Percentiles rank a stretch among this genome's conserved stretches.
Evolutionary conservation across 2,888 invertebrate genomes (phyloP).

Genomic region (Hecatera dysodea): DNA sequence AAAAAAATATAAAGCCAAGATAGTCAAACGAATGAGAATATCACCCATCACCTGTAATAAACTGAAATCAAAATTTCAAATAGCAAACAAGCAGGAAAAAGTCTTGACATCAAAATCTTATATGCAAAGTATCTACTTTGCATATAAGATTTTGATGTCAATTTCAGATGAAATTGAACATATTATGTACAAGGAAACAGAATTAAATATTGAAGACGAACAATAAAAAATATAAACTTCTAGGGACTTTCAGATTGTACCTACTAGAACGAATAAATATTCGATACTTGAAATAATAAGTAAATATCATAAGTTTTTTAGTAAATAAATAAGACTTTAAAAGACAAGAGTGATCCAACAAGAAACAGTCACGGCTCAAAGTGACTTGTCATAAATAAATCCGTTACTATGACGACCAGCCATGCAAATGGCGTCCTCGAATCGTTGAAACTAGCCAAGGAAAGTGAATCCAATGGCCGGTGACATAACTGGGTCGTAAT

Average conservation of each 20-base stretch:
- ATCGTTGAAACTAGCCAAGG: conserved; percentile 48
- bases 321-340: no score
- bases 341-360: neutral
- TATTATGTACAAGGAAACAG: no score
- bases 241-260: no score
- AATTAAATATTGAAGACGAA: no score
- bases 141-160: no score
- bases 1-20: neutral
- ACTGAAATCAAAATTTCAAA: neutral
- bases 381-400: conserved; percentile 36
- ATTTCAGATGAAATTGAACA: no score
- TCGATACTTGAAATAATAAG: no score
- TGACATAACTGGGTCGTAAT: conserved; percentile 66
- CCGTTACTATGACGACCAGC: conserved; percentile 51
- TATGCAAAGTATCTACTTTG: no score
- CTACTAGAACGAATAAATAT: neutral
- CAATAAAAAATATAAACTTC: no score
- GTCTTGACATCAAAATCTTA: no score
- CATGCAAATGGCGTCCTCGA: conserved; percentile 69
- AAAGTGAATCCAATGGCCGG: conserved; percentile 73
- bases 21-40: neutral
- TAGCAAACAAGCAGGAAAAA: neutral
- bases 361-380: conserved; percentile 25
- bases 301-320: no score
- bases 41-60: neutral